Percentiles rank a stretch among this genome's conserved stretches.
Conservation (phyloP, 1,140 invertebrate genomes). For the Drosophila saltans region DNA sequence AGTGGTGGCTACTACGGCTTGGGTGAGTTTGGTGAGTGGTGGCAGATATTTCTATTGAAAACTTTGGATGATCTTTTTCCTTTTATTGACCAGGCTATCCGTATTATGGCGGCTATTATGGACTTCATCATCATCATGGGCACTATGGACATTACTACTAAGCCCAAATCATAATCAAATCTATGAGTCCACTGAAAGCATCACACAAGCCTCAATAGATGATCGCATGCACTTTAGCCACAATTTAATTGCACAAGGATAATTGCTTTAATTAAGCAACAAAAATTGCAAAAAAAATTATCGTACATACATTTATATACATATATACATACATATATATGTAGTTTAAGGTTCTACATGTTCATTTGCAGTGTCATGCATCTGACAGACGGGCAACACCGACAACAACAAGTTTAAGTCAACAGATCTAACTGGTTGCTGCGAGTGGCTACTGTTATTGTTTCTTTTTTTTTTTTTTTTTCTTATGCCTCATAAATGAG, state of each 20-base stretch:
- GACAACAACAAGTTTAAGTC: constrained; percentile 10
- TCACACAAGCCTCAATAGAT: constrained; percentile 39
- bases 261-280: constrained; percentile 76
- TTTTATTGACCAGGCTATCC: constrained; percentile 62
- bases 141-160: constrained; percentile 77
- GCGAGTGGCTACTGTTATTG: constrained; percentile 48
- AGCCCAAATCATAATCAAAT: constrained; percentile 13
- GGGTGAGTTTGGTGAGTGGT: constrained; percentile 50
- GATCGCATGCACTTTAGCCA: constrained; percentile 53
- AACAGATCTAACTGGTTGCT: constrained; percentile 3
- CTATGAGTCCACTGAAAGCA: neutral
- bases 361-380: constrained; percentile 30
- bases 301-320: constrained; percentile 25
- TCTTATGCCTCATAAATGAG: constrained; percentile 37
- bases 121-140: constrained; percentile 68
- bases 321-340: constrained; percentile 30
- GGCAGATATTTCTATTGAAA: neutral
- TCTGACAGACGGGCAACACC: neutral
- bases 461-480: constrained; percentile 33
- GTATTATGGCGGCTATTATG: constrained; percentile 80
- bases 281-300: constrained; percentile 56
- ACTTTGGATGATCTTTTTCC: neutral
- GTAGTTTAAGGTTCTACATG: constrained; percentile 48
- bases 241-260: constrained; percentile 64
- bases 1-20: constrained; percentile 66